These are phyloP conservation scores for Hirtodrosophila confusa DNA, from an alignment of 2,888 invertebrate species.

Conservation along the genomic window DNA sequence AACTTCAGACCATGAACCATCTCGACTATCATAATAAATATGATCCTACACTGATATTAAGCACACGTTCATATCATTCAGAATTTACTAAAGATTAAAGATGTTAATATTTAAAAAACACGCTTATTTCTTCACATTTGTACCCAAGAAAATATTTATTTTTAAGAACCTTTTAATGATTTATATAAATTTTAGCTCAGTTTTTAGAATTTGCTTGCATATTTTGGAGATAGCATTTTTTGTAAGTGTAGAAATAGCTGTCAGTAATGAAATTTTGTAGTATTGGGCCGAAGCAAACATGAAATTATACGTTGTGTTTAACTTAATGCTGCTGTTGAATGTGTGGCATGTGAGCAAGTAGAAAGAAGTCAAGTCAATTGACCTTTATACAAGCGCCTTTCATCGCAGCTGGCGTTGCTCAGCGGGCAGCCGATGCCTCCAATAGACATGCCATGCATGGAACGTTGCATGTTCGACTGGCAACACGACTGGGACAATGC, in stretches of 20 bases:
- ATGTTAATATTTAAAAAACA: too few species aligned
- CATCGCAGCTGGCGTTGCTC: slow-evolving; percentile 17
- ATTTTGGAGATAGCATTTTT: too few species aligned
- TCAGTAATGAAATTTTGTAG: slow-evolving; percentile 54
- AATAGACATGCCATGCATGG: slow-evolving; percentile 9
- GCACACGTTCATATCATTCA: too few species aligned
- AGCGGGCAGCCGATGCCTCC: slow-evolving; percentile 1
- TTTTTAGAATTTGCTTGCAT: too few species aligned
- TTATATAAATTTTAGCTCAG: too few species aligned
- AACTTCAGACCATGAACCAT: too few species aligned
- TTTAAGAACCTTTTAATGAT: too few species aligned
- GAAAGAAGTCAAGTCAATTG: slow-evolving; percentile 1
- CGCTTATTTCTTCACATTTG: too few species aligned
- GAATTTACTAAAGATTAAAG: too few species aligned
- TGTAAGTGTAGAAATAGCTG: slow-evolving; percentile 48
- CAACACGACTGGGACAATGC: slow-evolving; percentile 1
- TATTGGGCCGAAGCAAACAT: slow-evolving; percentile 51
- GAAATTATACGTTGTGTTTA: slow-evolving; percentile 65
- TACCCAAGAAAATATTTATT: too few species aligned
- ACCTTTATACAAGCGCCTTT: slow-evolving; percentile 8
- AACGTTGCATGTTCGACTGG: slow-evolving; percentile 16
- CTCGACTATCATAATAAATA: too few species aligned
- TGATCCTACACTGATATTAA: too few species aligned
- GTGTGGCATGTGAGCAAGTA: slow-evolving; percentile 14
- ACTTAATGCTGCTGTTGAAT: slow-evolving; percentile 17